phyloP scores from a whole-genome alignment of 2,888 invertebrate genomes.

The Cosmorhoe ocellata region DNA sequence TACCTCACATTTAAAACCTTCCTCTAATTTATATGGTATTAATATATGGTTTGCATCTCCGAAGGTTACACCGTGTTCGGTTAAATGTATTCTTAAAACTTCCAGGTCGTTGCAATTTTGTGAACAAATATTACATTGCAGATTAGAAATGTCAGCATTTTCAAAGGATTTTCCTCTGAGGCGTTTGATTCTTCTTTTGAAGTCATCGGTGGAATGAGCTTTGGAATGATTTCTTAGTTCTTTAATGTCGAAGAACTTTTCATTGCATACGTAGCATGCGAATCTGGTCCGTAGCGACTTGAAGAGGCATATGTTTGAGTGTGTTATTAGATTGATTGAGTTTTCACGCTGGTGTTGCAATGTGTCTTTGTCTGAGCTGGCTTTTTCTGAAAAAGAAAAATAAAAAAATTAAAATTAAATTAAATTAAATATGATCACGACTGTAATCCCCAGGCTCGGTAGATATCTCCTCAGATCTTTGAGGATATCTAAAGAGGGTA shows the following conservation, averaged over 20 bases:
- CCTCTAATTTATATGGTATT: conserved; percentile 47
- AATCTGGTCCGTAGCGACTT: conserved; percentile 51
- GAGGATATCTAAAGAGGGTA: too few relatives aligned
- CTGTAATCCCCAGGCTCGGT: too few relatives aligned
- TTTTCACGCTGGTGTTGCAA: conserved; percentile 28
- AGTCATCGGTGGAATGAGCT: conserved; percentile 38
- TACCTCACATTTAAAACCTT: conserved; percentile 42
- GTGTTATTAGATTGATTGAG: conserved; percentile 49
- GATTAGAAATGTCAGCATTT: conserved; percentile 53
- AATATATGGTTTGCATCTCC: conserved; percentile 41
- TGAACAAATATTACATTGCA: conserved; percentile 50
- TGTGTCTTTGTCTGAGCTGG: not conserved
- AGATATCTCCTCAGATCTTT: too few relatives aligned
- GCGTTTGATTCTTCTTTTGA: conserved; percentile 38
- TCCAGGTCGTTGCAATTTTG: conserved; percentile 36
- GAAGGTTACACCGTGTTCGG: conserved; percentile 42
- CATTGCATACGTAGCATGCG: conserved; percentile 50
- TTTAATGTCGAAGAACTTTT: conserved; percentile 42
- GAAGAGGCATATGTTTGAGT: conserved; percentile 59
- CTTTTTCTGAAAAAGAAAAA: not conserved
- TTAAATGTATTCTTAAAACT: conserved; percentile 46
- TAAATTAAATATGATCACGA: too few relatives aligned
- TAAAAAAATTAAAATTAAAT: not conserved
- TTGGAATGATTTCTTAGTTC: conserved; percentile 44
- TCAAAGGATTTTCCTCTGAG: conserved; percentile 40